phyloP scores from a whole-genome alignment of 1,140 invertebrate genomes.

The Atopsyche davidsoni region DNA sequence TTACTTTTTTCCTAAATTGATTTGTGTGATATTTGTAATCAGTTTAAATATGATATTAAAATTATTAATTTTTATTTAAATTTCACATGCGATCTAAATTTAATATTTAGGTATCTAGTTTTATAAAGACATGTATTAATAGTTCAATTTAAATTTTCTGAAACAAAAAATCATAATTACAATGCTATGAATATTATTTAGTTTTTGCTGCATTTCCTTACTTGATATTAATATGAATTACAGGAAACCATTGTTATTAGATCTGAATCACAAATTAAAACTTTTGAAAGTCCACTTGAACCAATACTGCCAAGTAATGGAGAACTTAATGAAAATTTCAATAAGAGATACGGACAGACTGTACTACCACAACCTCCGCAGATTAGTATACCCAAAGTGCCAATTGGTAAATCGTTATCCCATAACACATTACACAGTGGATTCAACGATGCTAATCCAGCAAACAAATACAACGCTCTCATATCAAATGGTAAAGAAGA shows the following conservation, averaged over 20 bases:
- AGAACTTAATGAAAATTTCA: conserved; percentile 43
- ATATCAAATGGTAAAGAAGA: conserved; percentile 23
- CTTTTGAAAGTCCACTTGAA: conserved; percentile 38
- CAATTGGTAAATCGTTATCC: conserved; percentile 36
- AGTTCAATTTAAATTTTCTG: no score
- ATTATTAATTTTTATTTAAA: no score
- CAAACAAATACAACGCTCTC: conserved; percentile 10
- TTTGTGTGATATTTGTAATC: no score
- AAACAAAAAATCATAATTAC: no score
- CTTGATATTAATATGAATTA: conserved; percentile 18
- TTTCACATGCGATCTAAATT: no score
- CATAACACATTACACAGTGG: conserved; percentile 28
- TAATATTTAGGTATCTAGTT: no score
- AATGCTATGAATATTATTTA: no score
- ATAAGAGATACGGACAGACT: conserved; percentile 50
- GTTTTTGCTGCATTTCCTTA: no score
- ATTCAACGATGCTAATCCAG: conserved; percentile 30
- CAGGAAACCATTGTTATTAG: conserved; percentile 13
- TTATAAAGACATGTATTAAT: no score
- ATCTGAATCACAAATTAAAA: conserved; percentile 27
- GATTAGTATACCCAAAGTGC: conserved; percentile 47
- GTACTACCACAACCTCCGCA: conserved; percentile 45
- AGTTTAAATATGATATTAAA: no score
- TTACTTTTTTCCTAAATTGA: no score
- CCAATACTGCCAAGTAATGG: conserved; percentile 24